These are phyloP conservation scores for Spea bombifrons DNA, from an alignment of 2,113 vertebrate species.

Conservation along the genomic window DNA sequence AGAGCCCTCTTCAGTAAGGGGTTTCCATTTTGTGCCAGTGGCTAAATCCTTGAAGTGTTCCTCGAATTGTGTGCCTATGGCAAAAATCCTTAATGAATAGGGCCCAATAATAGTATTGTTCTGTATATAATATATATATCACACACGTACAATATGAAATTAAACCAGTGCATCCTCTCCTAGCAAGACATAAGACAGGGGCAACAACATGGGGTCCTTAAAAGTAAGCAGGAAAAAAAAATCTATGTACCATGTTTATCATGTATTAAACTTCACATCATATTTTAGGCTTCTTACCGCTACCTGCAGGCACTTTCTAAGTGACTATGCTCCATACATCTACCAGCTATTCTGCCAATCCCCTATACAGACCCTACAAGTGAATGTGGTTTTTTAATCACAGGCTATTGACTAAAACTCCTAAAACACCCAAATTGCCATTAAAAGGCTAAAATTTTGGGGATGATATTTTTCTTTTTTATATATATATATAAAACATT, in stretches of 20 bases:
- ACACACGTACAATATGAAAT: slow-evolving; percentile 35
- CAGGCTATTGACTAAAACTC: too few species aligned
- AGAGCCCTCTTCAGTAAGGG: slow-evolving; percentile 49
- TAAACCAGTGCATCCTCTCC: background rate
- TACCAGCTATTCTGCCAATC: too few species aligned
- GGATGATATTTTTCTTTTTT: too few species aligned
- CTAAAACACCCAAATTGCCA: too few species aligned
- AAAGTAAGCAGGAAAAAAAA: background rate
- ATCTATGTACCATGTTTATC: background rate
- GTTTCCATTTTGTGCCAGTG: slow-evolving; percentile 48
- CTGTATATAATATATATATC: slow-evolving; percentile 35
- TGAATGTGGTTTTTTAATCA: too few species aligned
- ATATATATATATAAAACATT: too few species aligned
- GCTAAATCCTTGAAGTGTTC: slow-evolving; percentile 48
- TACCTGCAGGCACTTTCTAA: too few species aligned
- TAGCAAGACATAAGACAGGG: slow-evolving; percentile 6
- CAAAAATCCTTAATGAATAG: slow-evolving; percentile 50
- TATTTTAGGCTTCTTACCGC: too few species aligned
- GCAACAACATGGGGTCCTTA: background rate
- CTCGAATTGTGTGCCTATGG: slow-evolving; percentile 47
- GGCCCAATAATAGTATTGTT: slow-evolving; percentile 43
- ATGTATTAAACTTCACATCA: background rate
- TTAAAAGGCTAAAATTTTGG: too few species aligned
- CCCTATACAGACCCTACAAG: too few species aligned
- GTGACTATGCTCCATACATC: too few species aligned